These are phyloP conservation scores for Nasalis larvatus DNA, from an alignment of 2,113 vertebrate species.

Conservation along the genomic window DNA sequence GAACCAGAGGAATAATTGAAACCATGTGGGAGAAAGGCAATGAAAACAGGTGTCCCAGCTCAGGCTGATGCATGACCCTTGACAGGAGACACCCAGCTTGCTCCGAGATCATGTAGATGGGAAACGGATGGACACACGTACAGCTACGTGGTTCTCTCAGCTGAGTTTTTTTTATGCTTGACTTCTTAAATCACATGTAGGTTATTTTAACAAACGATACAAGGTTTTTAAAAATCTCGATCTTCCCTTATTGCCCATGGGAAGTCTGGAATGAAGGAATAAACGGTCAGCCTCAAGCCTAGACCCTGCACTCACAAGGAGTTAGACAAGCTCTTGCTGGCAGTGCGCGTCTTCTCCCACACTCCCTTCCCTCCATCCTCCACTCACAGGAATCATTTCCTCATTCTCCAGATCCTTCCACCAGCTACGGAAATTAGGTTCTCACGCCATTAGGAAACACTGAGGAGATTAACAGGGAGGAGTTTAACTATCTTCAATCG, in stretches of 20 bases:
- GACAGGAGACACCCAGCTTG: fast-evolving
- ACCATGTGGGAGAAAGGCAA: not conserved
- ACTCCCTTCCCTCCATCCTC: not conserved
- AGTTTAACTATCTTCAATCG: not conserved
- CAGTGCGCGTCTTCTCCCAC: not conserved
- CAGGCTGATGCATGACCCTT: not conserved
- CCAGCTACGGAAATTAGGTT: slow-evolving; percentile 41
- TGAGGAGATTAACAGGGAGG: slow-evolving; percentile 31
- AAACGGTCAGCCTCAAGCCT: not conserved
- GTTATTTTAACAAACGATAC: not conserved
- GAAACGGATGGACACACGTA: fast-evolving
- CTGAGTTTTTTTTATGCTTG: not conserved
- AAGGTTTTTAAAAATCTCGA: not conserved
- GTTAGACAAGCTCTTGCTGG: not conserved
- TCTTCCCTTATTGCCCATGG: not conserved
- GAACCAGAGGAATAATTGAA: not conserved
- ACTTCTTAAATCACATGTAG: not conserved
- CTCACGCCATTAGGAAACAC: slow-evolving; percentile 41
- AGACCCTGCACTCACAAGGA: not conserved
- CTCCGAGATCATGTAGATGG: not conserved
- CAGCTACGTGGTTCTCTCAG: not conserved
- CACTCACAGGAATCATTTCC: not conserved
- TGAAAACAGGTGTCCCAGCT: not conserved
- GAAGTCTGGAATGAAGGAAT: not conserved
- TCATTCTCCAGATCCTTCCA: slow-evolving; percentile 41